Evolutionary conservation across 2,797 vertebrate genomes (phyloP).

Genomic region (Coracias cyanogaster): DNA sequence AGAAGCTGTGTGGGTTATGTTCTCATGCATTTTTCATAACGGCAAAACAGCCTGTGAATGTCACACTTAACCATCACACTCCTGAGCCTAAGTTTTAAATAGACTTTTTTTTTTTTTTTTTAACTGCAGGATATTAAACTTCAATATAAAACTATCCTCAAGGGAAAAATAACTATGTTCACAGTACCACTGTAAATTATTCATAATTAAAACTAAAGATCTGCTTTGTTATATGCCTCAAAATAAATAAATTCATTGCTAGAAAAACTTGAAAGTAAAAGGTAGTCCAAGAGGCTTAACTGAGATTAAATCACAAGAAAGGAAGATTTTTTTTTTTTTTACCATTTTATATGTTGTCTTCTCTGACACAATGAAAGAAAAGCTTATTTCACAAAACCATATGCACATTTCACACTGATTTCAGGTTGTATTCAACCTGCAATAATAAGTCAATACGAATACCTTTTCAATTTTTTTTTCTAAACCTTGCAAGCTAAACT

Average conservation of each 20-base stretch:
- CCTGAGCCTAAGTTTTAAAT: slow-evolving; percentile 68
- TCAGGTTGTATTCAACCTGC: background rate
- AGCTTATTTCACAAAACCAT: background rate
- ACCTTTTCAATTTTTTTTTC: background rate
- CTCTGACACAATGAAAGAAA: background rate
- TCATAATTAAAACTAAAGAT: slow-evolving; percentile 54
- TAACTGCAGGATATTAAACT: slow-evolving; percentile 44
- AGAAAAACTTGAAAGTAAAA: slow-evolving; percentile 7
- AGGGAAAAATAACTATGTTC: slow-evolving; percentile 67
- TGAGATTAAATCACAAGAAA: background rate
- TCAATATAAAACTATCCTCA: slow-evolving; percentile 63
- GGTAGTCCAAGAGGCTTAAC: background rate
- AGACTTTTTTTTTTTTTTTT: background rate
- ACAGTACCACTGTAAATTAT: slow-evolving; percentile 52
- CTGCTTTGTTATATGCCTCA: slow-evolving; percentile 18
- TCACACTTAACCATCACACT: slow-evolving; percentile 72
- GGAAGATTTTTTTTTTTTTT: background rate
- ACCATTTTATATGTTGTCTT: background rate
- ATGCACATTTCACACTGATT: background rate
- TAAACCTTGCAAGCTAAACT: background rate
- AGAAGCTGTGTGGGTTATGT: slow-evolving; percentile 73
- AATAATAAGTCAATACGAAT: background rate
- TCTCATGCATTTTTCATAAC: slow-evolving; percentile 81
- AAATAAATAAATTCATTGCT: slow-evolving; percentile 42
- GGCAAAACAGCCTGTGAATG: slow-evolving; percentile 80